Evolutionary conservation across 2,113 vertebrate species (phyloP), one percentile per base, ranked within the genome.

Genomic region (Phrynosoma platyrhinos): DNA sequence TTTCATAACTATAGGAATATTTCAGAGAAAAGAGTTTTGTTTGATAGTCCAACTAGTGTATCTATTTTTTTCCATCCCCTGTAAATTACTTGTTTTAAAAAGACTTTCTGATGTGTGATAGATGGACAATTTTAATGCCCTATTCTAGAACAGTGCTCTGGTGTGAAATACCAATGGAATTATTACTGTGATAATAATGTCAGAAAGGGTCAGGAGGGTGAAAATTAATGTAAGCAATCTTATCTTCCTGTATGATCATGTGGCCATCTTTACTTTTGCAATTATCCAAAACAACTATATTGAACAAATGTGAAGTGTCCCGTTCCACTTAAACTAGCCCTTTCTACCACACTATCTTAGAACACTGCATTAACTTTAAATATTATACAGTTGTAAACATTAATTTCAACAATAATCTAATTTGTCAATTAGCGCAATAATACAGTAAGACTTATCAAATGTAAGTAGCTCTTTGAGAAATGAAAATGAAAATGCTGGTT

Each of bases 11-110:
- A 36, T 78, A 58, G 53, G 36, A 80, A 53, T 82, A 75, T 52
- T 89, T 83, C 64, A 91, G 40, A 81, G 47, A 47, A 36, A 42
- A 83, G 12, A 75, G 64, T 87, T 77, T 85, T 87, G 83, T 16
- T 13, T 27, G 21, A 25, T 86, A 85, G 23, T 82, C 71, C 42
- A 68, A 72, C 4, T 47, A 40, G 14, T 77, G 79, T 7, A 47
- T 47, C 47, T 64, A 69, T 79, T 2, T 36, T 52, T 82, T 87
- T 42, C n/a, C 23, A 40, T 58, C 53, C 10, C 36, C 27, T 58
- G 4, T 58, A 71, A 79, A 52, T 52, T 32, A 85, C 20, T 42
- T 23, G 9, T 14, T 52, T 75, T 40, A 21, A 21, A 66, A 66
- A 47, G 47, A 32, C 32, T 53, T 77, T 66, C 21, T 71, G 47